Percentiles rank a stretch among this genome's conserved stretches.
These are phyloP conservation scores for Oryzias woworae DNA, from an alignment of 2,113 vertebrate genomes.

Conservation along the genomic window DNA sequence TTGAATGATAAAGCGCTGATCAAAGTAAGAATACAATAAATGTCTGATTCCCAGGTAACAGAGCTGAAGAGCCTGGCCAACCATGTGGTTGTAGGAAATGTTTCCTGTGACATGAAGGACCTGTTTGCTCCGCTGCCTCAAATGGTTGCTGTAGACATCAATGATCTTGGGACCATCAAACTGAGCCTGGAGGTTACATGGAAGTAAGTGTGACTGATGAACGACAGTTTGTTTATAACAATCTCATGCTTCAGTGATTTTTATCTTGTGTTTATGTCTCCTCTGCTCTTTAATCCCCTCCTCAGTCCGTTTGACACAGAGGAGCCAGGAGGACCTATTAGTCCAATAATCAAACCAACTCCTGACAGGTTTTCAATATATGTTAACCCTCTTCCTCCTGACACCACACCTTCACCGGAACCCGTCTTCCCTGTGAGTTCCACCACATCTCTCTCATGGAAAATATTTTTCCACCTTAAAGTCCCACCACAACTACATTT, in stretches of 20 bases:
- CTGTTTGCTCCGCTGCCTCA: conserved; percentile 91
- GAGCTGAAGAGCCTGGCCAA: conserved; percentile 95
- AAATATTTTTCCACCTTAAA: no score
- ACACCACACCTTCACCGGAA: conserved; percentile 89
- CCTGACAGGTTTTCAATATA: conserved; percentile 87
- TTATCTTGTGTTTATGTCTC: background rate
- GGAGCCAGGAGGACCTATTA: conserved; percentile 84
- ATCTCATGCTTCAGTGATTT: background rate
- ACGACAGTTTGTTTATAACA: background rate
- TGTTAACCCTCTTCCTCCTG: conserved; percentile 92
- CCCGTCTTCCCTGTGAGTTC: conserved; percentile 93
- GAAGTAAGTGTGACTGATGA: conserved; percentile 83
- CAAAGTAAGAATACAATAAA: no score
- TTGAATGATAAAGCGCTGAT: no score
- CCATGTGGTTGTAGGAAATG: conserved; percentile 93
- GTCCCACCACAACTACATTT: no score
- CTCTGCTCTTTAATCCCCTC: background rate
- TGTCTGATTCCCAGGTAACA: conserved; percentile 80
- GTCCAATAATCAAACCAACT: conserved; percentile 87
- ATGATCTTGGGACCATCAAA: conserved; percentile 95
- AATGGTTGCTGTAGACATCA: conserved; percentile 95
- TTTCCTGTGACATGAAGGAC: conserved; percentile 96
- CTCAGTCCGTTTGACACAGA: conserved; percentile 95
- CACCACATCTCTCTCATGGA: background rate
- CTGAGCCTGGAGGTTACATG: conserved; percentile 95